Base-by-base conservation (phyloP, 2,888 invertebrate genomes). In the Pelosia muscerda region DNA sequence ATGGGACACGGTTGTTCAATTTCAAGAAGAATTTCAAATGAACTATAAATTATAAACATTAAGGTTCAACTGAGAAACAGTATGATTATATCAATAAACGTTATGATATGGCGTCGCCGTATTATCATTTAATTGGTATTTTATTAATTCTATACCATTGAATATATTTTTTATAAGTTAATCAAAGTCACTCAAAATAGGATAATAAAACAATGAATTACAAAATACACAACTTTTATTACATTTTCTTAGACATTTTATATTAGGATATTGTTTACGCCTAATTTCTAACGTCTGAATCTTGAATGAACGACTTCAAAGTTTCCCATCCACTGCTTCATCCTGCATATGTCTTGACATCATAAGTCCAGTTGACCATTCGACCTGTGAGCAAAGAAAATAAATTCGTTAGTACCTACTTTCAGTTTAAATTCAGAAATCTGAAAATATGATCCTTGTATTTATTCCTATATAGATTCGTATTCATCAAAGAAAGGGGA, bases 301-400 rank as follows among this genome's bases (percentile, higher is more conserved):
- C 55, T 55, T 55, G 25, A 25, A 13, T 53, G 5, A 22, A 53
- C 53, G 25, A 23, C 19, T 55, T 26, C 55, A 6, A 55, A 25
- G 55, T 15, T 38, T 5, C 6, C 9, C 1, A 54, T 64, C 70
- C 72, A 70, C 54, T 69, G 69, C 70, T 64, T 56, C 69, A 68
- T 70, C 74, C 22, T 70, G 26, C 66, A 55, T 42, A 26, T 71
- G 61, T n/a, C 38, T 65, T 85, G 85, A 86, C 87, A 86, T 87
- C 88, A 83, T 67, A 67, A 57, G 73, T 85, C 76, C 72, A 78
- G 80, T 66, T 66, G 72, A 75, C 76, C 81, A 82, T 78, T 83
- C 81, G 74, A 86, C 78, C 90, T 89, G 89, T 63, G 79, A 74
- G 82, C 86, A 89, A 88, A 79, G 75, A 83, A 82, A 80, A 72